These are phyloP conservation scores for Mus caroli DNA, from an alignment of 2,797 vertebrate genomes.

Conservation along the genomic window DNA sequence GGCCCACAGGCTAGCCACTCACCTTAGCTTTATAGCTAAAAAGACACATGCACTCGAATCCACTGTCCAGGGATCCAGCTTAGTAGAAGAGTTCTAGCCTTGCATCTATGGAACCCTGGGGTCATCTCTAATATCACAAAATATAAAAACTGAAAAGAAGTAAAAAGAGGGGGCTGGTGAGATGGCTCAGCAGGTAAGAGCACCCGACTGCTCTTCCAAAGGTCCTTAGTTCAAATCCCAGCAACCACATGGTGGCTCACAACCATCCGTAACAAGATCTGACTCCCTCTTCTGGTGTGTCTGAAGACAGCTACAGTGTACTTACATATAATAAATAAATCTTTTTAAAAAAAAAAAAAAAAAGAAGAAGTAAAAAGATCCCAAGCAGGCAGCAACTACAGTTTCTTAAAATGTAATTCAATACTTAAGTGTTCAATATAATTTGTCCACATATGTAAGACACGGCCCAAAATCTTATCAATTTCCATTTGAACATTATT, in stretches of 20 bases:
- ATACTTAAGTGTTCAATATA: not conserved
- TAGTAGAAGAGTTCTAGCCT: not conserved
- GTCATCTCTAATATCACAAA: not conserved
- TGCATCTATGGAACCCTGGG: not conserved
- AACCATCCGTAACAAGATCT: too few species aligned
- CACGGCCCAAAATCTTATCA: not conserved
- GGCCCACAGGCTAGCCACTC: not conserved
- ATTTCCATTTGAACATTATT: conserved; percentile 16
- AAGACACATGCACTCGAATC: not conserved
- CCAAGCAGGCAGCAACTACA: not conserved
- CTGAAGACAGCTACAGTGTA: too few species aligned
- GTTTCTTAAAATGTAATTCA: conserved; percentile 2
- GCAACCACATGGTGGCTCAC: too few species aligned
- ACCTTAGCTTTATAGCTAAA: not conserved
- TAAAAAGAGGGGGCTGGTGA: too few species aligned
- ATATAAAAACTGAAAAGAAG: not conserved
- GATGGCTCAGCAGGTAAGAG: too few species aligned
- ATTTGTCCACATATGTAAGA: conserved; percentile 5
- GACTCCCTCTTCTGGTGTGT: too few species aligned
- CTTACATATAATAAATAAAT: too few species aligned
- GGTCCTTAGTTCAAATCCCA: too few species aligned
- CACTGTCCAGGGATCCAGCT: not conserved
- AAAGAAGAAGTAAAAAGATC: not conserved
- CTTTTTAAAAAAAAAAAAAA: too few species aligned
- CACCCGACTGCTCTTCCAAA: too few species aligned